Base-by-base conservation (phyloP, 1,140 invertebrate species). In the Epicauta chinensis region DNA sequence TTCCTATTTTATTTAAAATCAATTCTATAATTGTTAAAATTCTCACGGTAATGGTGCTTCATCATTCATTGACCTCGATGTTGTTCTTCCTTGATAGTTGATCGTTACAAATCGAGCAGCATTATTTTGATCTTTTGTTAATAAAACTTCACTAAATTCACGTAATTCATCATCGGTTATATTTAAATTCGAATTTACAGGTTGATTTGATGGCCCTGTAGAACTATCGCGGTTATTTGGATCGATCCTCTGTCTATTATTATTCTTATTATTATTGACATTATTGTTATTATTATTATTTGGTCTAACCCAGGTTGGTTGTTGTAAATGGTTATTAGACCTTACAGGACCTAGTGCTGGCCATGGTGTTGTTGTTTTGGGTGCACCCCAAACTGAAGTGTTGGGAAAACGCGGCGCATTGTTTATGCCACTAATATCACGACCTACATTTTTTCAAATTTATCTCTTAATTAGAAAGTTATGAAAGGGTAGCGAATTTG, bases 81-180 rank as follows among this genome's bases (percentile, higher is more conserved):
- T 77, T 1, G 86, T 88, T 65, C 80, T 78, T 57, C 81, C 81
- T 71, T 89, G 86, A 53, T 81, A 72, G 70, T 88, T 87, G 2
- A 88, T 52, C 1, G 75, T 82, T 10, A 89, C 73, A 48, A 79
- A 75, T 59, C 69, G 80, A 1, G 81, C 78, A 32, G 80, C 80
- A 68, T 84, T 87, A 62, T 87, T 86, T 0, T 66, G 72, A 61
- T 89, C 86, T 64, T 84, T 84, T 39, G 73, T 77, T 34, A 84
- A 77, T n/a, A 89, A 69, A 17, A 77, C 74, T 71, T 89, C 86
- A n/a, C 82, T 79, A 13, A 89, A 69, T 44, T 78, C 76, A 64
- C 78, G 72, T 31, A 86, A 62, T 65, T 86, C 83, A 15, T 75
- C 70, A 64, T 86, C 81, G 1, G 41, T 54, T 5, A 55, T 52